Percentiles rank a stretch among this genome's conserved stretches.
Evolutionary conservation across 2,888 invertebrate species (phyloP).

Genomic region (Drosophila algonquin): DNA sequence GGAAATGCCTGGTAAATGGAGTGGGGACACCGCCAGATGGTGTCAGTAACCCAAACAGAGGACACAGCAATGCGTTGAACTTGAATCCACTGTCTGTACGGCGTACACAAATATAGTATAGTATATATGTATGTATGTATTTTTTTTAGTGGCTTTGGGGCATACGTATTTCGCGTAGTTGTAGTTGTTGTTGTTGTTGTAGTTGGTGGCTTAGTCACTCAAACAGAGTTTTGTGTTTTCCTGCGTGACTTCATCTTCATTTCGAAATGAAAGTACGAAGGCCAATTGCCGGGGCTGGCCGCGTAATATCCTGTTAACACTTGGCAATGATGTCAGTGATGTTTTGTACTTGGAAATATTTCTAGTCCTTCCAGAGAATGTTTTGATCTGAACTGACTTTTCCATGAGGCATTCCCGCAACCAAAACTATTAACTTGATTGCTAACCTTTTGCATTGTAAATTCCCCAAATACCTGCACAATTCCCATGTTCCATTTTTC

Average conservation of each 20-base stretch:
- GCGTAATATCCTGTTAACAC: constrained; percentile 34
- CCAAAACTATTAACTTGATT: constrained; percentile 53
- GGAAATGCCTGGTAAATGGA: constrained; percentile 47
- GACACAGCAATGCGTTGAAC: constrained; percentile 66
- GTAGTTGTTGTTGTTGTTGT: not conserved
- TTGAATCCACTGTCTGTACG: constrained; percentile 51
- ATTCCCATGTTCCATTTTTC: constrained; percentile 74
- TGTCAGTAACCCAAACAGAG: constrained; percentile 71
- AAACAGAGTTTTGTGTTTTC: constrained; percentile 22
- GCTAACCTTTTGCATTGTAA: constrained; percentile 32
- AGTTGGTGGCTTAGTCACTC: constrained; percentile 59
- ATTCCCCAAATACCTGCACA: constrained; percentile 27
- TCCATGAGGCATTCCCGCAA: constrained; percentile 6
- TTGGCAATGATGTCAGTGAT: constrained; percentile 25
- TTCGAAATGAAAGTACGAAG: constrained; percentile 50
- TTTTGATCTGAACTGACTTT: constrained; percentile 2
- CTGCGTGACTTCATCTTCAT: constrained; percentile 69
- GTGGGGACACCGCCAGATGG: constrained; percentile 46
- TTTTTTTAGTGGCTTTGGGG: constrained; percentile 10
- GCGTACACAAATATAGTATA: constrained; percentile 4
- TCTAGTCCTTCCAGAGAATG: not conserved
- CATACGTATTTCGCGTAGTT: constrained; percentile 33
- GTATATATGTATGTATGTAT: too few species aligned
- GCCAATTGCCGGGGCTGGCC: constrained; percentile 39
- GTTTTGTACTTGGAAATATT: constrained; percentile 2